phyloP scores from a whole-genome alignment of 2,888 invertebrate species.

The Lumbricus terrestris region DNA sequence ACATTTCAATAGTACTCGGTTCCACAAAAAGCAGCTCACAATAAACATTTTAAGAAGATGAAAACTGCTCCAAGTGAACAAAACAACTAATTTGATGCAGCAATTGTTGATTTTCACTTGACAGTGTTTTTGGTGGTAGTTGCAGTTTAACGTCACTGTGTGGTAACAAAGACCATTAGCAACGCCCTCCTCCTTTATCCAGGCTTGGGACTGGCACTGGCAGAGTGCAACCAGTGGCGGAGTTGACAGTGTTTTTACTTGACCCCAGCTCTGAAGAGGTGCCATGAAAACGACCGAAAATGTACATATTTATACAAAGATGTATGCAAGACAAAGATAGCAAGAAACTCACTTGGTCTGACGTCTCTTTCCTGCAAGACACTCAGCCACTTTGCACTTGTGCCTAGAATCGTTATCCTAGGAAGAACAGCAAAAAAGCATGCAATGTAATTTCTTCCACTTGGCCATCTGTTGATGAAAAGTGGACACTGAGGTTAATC shows the following conservation, averaged over 20 bases:
- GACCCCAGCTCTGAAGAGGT: background rate
- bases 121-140: no score
- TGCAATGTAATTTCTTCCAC: background rate
- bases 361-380: conserved; percentile 61
- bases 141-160: no score
- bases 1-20: no score
- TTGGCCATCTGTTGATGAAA: background rate
- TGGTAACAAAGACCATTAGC: no score
- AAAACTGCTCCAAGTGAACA: background rate
- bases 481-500: background rate
- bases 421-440: conserved; percentile 25
- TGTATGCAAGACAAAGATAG: background rate
- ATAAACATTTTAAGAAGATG: no score
- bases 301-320: background rate
- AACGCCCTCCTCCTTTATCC: no score
- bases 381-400: conserved; percentile 64
- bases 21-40: background rate
- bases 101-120: background rate
- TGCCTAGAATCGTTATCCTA: conserved; percentile 63
- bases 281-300: no score
- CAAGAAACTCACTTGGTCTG: conserved; percentile 50
- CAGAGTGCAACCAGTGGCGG: no score
- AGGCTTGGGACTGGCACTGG: no score
- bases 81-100: background rate
- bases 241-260: no score